These are phyloP conservation scores for Siphamia tubifer DNA, from an alignment of 2,113 vertebrate genomes.

Conservation along the genomic window DNA sequence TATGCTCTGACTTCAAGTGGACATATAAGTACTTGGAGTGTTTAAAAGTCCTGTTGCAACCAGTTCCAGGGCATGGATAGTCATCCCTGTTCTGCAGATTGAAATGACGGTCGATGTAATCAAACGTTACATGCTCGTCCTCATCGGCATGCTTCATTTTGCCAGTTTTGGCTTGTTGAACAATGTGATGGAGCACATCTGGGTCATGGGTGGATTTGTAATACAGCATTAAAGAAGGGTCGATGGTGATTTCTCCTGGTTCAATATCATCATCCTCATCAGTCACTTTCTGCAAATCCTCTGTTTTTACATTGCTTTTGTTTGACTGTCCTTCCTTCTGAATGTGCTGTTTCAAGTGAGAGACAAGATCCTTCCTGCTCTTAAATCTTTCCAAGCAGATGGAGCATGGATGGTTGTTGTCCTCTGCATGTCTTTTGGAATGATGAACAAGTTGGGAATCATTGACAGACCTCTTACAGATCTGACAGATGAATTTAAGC, in stretches of 20 bases:
- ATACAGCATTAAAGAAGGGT: slow-evolving; percentile 74
- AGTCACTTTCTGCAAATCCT: slow-evolving; percentile 35
- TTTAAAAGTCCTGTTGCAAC: slow-evolving; percentile 89
- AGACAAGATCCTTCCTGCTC: slow-evolving; percentile 87
- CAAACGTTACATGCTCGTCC: slow-evolving; percentile 86
- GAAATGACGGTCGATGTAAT: slow-evolving; percentile 85
- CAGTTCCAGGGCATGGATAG: slow-evolving; percentile 91
- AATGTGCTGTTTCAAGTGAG: slow-evolving; percentile 90
- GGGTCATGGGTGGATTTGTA: slow-evolving; percentile 82
- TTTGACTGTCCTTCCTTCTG: slow-evolving; percentile 73
- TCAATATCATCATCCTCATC: slow-evolving; percentile 74
- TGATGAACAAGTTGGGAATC: slow-evolving; percentile 90
- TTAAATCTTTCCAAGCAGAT: slow-evolving; percentile 90
- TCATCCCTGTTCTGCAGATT: slow-evolving; percentile 91
- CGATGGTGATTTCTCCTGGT: slow-evolving; percentile 73
- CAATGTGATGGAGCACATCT: slow-evolving; percentile 74
- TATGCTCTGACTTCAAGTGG: slow-evolving; percentile 92
- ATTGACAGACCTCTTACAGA: slow-evolving; percentile 90
- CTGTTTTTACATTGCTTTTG: slow-evolving; percentile 76
- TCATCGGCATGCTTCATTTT: slow-evolving; percentile 62
- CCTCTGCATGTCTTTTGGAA: slow-evolving; percentile 91
- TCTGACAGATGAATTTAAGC: slow-evolving; percentile 88
- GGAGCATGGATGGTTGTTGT: slow-evolving; percentile 87
- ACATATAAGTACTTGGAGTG: slow-evolving; percentile 96
- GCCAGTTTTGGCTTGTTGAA: slow-evolving; percentile 68